A percentile compares a stretch with the other conserved stretches of the same genome.
Conservation (phyloP, 2,797 vertebrate species). For the Enoplosus armatus region DNA sequence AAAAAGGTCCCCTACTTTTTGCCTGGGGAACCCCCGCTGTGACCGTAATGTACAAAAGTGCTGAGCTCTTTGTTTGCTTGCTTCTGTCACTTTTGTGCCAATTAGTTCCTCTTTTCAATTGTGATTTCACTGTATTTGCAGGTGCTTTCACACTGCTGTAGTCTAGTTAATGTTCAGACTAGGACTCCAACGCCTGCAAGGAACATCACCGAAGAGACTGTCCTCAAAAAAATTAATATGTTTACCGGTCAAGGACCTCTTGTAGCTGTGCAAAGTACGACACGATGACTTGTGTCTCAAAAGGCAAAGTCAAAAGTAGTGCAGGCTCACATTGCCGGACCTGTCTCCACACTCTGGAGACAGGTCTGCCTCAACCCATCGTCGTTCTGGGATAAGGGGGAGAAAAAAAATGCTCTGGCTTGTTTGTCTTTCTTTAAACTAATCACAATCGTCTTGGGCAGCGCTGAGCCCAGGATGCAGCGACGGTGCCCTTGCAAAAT, state of each 20-base stretch:
- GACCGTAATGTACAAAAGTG: neutral
- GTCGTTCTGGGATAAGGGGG: too few species aligned
- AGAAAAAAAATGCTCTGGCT: too few species aligned
- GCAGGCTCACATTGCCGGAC: too few species aligned
- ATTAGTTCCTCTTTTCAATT: neutral
- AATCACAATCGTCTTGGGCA: too few species aligned
- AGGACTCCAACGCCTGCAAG: neutral
- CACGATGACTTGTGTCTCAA: neutral
- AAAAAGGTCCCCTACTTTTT: neutral
- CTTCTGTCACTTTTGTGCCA: neutral
- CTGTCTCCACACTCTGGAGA: too few species aligned
- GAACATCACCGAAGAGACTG: neutral
- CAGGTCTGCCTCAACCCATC: too few species aligned
- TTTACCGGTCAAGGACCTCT: neutral
- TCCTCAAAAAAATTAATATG: neutral
- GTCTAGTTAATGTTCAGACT: neutral
- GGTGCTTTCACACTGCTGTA: neutral
- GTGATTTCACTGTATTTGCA: too few species aligned
- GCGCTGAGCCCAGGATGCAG: too few species aligned
- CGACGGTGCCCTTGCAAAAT: too few species aligned
- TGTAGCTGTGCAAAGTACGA: neutral
- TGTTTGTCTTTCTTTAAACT: too few species aligned
- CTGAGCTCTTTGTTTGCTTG: neutral
- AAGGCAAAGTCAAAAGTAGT: neutral
- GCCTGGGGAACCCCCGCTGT: too few species aligned